Evolutionary conservation across 2,888 invertebrate species (phyloP).

Genomic region (Aphidoletes aphidimyza): DNA sequence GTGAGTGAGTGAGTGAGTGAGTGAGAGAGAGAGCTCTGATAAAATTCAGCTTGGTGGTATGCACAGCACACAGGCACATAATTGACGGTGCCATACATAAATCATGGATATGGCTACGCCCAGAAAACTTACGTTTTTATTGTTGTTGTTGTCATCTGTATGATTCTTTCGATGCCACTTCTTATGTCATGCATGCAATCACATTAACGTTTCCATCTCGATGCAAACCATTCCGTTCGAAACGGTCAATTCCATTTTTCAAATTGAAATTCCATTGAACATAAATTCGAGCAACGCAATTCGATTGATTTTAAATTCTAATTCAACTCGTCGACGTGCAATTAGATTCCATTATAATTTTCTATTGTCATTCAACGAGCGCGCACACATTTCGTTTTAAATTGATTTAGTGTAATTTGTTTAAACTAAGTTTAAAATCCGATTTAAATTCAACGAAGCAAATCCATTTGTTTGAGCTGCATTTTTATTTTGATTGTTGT

Average conservation of each 20-base stretch:
- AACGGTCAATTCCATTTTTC: too few relatives aligned
- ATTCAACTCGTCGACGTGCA: conserved; percentile 5
- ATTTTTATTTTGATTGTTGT: background rate
- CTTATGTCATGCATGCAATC: background rate
- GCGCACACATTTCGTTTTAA: background rate
- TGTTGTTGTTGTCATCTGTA: conserved; percentile 25
- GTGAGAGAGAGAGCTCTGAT: background rate
- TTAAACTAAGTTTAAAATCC: conserved; percentile 17
- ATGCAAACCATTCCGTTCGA: too few relatives aligned
- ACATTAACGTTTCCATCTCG: too few relatives aligned
- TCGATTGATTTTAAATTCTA: conserved; percentile 42
- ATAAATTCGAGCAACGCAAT: too few relatives aligned
- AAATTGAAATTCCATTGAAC: background rate
- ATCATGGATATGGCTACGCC: conserved; percentile 52
- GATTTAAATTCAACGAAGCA: conserved; percentile 11
- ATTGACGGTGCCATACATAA: conserved; percentile 52
- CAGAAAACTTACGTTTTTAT: conserved; percentile 35
- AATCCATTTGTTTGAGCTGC: background rate
- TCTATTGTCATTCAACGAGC: background rate
- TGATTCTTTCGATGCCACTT: background rate
- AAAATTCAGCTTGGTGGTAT: background rate
- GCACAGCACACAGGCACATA: conserved; percentile 28
- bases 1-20: background rate
- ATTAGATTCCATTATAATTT: conserved; percentile 36
- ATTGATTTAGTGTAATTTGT: conserved; percentile 24